Evolutionary conservation across 2,797 vertebrate species (phyloP), one percentile per base, ranked within the genome.

Genomic region (Erithacus rubecula): DNA sequence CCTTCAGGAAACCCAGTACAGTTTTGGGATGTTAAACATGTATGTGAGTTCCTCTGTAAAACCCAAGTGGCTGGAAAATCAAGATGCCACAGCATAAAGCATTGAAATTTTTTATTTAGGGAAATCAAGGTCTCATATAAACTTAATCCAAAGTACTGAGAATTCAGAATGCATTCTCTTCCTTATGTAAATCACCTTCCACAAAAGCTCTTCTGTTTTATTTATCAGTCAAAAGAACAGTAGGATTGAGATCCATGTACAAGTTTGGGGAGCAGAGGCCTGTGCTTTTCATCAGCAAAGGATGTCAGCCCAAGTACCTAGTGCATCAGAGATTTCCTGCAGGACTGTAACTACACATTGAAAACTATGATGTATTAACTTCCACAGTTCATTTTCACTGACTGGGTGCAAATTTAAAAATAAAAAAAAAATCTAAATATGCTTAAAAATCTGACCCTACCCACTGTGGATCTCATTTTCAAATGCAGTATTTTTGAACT

Each of bases 111-210:
- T 60, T 9, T 41, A 84, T 75, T 60, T 44, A 37, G 58, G 58
- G n/a, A 89, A 37, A 68, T 11, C 47, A 82, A 89, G 9, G 13
- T 47, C 20, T 59, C 77, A n/a, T 13, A 14, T 6, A 91, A 75
- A 83, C 8, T 21, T 47, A 81, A 41, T 6, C 18, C 44, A 59
- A 46, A 63, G 30, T 0, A 59, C 9, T 63, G 41, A 60, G 53
- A 94, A 89, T 55, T 83, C 44, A 69, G 29, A 62, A 6, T n/a
- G 55, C 15, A 30, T 37, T 53, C 7, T 69, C 19, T 41, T 76
- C 41, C 70, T 62, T 64, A 39, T 0, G 0, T 1, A 68, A 37
- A 68, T 15, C 7, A 26, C n/a, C 23, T 55, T 76, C 26, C 43
- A 83, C 30, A 58, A 62, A 88, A 88, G 17, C 15, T 53, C 49